Conservation (phyloP, 1,140 invertebrate species). For the Ganaspis sp. region DNA sequence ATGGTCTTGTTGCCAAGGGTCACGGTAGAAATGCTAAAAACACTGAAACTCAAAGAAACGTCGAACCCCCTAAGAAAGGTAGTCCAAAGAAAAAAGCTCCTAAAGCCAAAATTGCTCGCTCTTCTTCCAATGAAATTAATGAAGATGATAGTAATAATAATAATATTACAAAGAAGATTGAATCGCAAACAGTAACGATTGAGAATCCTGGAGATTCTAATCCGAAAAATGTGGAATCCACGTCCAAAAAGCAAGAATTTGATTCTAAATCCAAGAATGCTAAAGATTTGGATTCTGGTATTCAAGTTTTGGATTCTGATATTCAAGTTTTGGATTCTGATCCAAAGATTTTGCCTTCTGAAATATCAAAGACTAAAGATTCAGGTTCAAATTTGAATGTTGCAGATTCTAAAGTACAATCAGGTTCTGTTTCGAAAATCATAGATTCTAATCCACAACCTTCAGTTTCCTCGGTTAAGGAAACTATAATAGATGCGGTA, state of each 20-base stretch:
- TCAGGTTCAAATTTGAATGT: background rate
- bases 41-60: background rate
- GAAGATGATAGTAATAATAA: conserved; percentile 38
- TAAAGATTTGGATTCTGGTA: background rate
- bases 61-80: background rate
- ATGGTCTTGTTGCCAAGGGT: background rate
- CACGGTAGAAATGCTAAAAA: conserved; percentile 9
- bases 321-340: background rate
- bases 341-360: conserved; percentile 4
- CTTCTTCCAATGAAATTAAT: conserved; percentile 9
- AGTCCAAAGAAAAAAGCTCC: conserved; percentile 3
- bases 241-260: background rate
- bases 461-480: background rate
- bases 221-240: background rate
- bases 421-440: background rate
- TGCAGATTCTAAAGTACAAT: background rate
- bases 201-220: background rate
- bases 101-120: background rate
- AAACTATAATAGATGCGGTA: background rate
- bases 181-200: background rate
- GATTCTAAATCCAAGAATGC: background rate
- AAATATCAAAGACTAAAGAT: background rate
- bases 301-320: background rate
- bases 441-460: background rate
- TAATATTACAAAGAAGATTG: background rate